phyloP scores from a whole-genome alignment of 2,113 vertebrate genomes.

The Toxotes chatareus region DNA sequence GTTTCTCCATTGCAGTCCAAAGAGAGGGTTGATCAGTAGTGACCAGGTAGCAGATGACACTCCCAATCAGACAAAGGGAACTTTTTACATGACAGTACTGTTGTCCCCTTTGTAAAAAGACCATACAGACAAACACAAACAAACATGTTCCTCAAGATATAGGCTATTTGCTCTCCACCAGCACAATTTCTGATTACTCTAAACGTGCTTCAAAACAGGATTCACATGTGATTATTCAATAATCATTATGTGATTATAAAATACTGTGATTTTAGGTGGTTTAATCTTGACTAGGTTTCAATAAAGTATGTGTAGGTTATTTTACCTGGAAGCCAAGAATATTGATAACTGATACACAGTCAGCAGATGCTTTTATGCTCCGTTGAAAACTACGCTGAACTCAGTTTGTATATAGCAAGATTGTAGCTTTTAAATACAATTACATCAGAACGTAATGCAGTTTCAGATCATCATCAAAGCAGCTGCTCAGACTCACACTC shows the following conservation, averaged over 20 bases:
- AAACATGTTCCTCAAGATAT: slow-evolving; percentile 23
- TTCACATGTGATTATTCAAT: background rate
- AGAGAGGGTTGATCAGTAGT: slow-evolving; percentile 72
- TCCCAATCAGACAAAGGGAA: slow-evolving; percentile 57
- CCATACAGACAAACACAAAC: slow-evolving; percentile 32
- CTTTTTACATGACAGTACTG: slow-evolving; percentile 58
- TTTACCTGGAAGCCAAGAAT: background rate
- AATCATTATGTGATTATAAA: too few relatives aligned
- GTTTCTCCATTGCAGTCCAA: slow-evolving; percentile 48
- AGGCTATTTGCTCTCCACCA: background rate
- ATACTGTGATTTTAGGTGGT: background rate
- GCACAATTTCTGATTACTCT: background rate
- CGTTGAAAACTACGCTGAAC: background rate
- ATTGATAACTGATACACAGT: background rate
- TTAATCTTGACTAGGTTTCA: background rate
- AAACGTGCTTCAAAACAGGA: background rate
- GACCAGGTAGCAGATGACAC: slow-evolving; percentile 73
- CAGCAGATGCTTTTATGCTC: background rate
- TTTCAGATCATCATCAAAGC: background rate
- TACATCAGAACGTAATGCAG: background rate
- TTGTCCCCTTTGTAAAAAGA: slow-evolving; percentile 16
- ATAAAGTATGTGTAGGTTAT: background rate
- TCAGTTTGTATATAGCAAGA: background rate
- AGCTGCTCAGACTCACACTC: background rate
- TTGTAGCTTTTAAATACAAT: background rate